Evolutionary conservation across 2,797 vertebrate species (phyloP).

Genomic region (Synanceia verrucosa): DNA sequence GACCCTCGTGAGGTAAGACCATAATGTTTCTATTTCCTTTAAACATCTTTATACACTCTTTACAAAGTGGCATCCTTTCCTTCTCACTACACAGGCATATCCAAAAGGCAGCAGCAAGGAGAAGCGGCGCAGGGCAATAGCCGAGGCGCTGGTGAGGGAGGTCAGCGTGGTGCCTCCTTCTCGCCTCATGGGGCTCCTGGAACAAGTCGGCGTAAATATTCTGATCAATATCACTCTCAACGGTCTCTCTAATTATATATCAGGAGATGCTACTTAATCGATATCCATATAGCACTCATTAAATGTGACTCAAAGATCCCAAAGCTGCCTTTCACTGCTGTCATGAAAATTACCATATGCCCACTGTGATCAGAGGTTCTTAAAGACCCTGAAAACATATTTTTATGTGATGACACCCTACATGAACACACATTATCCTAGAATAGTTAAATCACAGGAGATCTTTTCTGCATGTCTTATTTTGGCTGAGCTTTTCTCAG

Average conservation of each 20-base stretch:
- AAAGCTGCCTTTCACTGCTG: background rate
- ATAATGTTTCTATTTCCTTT: accelerated
- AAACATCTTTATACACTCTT: background rate
- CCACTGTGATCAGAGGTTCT: background rate
- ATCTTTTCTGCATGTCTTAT: no score
- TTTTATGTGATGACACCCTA: background rate
- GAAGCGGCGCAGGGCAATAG: conserved; percentile 94
- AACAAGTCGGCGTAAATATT: conserved; percentile 85
- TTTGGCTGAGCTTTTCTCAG: no score
- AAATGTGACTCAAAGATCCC: background rate
- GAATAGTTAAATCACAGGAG: background rate
- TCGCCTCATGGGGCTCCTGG: conserved; percentile 94
- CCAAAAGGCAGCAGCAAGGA: conserved; percentile 96
- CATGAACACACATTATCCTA: background rate
- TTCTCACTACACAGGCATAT: conserved; percentile 86
- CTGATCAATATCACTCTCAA: background rate
- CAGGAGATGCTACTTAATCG: background rate
- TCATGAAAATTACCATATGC: background rate
- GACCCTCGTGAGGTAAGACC: conserved; percentile 92
- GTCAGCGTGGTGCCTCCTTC: conserved; percentile 98
- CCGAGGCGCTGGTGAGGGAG: conserved; percentile 93
- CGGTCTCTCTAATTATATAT: conserved; percentile 10
- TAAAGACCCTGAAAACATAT: background rate
- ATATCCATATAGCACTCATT: background rate
- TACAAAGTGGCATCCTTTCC: background rate